Evolutionary conservation across 2,113 vertebrate species (phyloP), one percentile per base, ranked within the genome.

Genomic region (Alethe castanea): DNA sequence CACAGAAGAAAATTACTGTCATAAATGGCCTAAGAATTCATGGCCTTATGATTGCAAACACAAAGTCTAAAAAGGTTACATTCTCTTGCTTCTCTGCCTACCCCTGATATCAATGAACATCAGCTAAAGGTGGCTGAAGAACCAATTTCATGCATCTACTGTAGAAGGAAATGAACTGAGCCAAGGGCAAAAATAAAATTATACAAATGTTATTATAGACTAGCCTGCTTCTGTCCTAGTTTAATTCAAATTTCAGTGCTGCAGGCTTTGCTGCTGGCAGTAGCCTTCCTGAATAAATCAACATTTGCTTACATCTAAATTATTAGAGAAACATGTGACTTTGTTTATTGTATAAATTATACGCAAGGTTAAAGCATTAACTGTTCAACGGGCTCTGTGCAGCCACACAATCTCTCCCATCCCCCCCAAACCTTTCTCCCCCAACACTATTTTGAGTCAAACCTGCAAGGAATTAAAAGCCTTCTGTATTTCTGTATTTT

Each of bases 141-240:
- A 99, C 99, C 99, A 99, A 99, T 99, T 99, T 99, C 99, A 99
- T 99, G 99, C 99, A 99, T 98, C 98, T 98, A 99, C 99, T 99
- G 98, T 98, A 98, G 97, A 98, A 99, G 99, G 98, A 99, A 99
- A 99, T 99, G 99, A 99, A 99, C 99, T 99, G 98, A 99, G 99
- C 99, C 99, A 98, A 98, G 98, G 99, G 99, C 99, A 98, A 99
- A 99, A 99, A 99, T 99, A 99, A 99, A 99, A 99, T 99, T 99
- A 99, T 99, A 99, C 99, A 99, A 99, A 99, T 99, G 99, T 99
- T 99, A 99, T 99, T 99, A 99, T 99, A 99, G 99, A 99, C 98
- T 99, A 98, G 99, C 99, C 98, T 99, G 99, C 99, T 98, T 99
- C 99, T 99, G 99, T 99, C 99, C 99, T 99, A 99, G 98, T 99